Evolutionary conservation across 2,113 vertebrate species (phyloP), one percentile per base, ranked within the genome.

Genomic region (Thunnus maccoyii): DNA sequence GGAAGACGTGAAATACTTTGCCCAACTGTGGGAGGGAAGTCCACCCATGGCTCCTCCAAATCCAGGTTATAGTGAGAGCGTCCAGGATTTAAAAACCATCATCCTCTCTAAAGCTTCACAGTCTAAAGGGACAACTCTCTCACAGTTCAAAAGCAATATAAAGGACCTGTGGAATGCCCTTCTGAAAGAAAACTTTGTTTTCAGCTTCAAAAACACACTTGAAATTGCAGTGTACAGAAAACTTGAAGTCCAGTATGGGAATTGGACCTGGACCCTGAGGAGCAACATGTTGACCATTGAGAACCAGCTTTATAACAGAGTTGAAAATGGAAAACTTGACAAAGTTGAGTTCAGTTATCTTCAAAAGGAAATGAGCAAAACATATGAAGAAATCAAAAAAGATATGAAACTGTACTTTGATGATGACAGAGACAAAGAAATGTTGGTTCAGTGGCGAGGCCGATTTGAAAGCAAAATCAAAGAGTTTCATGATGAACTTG

Each of bases 41-140:
- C 89, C 89, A 65, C 86, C 86, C 2, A 90, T 90, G 89, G 89
- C 86, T 80, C 84, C 89, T 80, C 84, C 86, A 73, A 90, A 90
- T 83, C 89, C 86, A 78, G 84, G 72, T 3, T 86, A 88, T 15
- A 90, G 82, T 2, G 78, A 88, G 18, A 86, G 78, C 1, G 0
- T 88, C 44, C 89, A 88, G 74, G 82, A 88, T 17, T 78, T 90
- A 72, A 88, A 86, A 47, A 74, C n/a, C 22, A 4, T 77, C 61
- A 85, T 90, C 41, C 27, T 88, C 46, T 86, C 78, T 12, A 90
- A 85, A 67, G 89, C 84, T 1, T 62, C 56, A 56, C 1, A 56
- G 47, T 88, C 81, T 17, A 0, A 0, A 5, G 86, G 72, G 25
- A 80, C 44, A 0, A 51, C 14, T 61, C 11, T 88, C 22, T 85